phyloP scores from a whole-genome alignment of 2,888 invertebrate species.

The Dryobotodes eremita region DNA sequence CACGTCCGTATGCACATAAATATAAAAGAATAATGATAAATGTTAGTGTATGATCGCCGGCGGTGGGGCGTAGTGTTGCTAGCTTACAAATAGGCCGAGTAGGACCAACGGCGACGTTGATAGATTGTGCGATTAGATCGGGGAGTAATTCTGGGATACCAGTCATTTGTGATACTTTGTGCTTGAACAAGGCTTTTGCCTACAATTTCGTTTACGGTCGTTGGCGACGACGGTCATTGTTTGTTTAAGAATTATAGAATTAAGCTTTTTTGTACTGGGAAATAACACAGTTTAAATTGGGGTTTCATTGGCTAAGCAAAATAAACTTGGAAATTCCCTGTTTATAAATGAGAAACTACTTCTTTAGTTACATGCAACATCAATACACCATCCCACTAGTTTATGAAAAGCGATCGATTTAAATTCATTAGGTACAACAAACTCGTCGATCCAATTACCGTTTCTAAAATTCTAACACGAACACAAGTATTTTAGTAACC shows the following conservation, averaged over 20 bases:
- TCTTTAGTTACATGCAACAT: constrained; percentile 8
- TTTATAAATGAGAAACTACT: background rate
- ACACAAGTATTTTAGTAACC: constrained; percentile 53
- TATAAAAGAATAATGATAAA: constrained; percentile 76
- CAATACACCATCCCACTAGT: background rate
- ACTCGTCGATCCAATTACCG: constrained; percentile 56
- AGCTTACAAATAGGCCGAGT: constrained; percentile 70
- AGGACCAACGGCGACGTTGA: constrained; percentile 74
- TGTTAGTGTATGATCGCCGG: constrained; percentile 59
- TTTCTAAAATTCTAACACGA: constrained; percentile 32
- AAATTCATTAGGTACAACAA: constrained; percentile 41
- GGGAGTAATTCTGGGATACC: constrained; percentile 60
- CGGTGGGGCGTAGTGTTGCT: constrained; percentile 52
- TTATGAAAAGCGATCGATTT: constrained; percentile 26
- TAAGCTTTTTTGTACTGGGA: background rate
- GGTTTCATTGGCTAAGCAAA: background rate
- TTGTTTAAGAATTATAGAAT: background rate
- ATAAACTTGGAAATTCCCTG: background rate
- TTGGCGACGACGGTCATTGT: constrained; percentile 1
- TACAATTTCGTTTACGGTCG: constrained; percentile 20
- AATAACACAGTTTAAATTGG: too few relatives aligned
- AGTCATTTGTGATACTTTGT: constrained; percentile 64
- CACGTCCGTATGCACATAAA: constrained; percentile 68
- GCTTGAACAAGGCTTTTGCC: constrained; percentile 41
- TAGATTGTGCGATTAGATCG: constrained; percentile 73